phyloP scores from a whole-genome alignment of 2,797 vertebrate genomes.

The Myotis daubentonii region DNA sequence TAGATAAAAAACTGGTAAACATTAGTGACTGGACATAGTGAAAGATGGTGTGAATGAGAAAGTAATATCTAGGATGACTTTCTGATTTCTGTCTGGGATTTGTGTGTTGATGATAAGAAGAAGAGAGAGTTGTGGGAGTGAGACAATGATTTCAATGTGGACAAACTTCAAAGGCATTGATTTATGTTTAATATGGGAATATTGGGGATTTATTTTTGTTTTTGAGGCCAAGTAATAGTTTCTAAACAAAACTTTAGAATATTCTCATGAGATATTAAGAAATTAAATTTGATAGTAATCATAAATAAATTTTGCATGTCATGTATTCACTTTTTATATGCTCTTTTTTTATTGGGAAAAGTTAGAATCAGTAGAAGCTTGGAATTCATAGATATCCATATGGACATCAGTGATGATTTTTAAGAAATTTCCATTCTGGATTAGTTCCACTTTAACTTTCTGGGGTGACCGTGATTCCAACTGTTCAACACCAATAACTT shows the following conservation, averaged over 20 bases:
- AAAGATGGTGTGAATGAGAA: not conserved
- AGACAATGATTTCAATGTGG: not conserved
- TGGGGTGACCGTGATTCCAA: not conserved
- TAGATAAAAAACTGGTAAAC: not conserved
- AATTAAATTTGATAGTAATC: slow-evolving; percentile 23
- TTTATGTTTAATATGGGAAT: not conserved
- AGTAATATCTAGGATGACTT: not conserved
- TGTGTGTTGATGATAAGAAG: not conserved
- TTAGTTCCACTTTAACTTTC: not conserved
- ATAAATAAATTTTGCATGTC: not conserved
- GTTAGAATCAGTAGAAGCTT: not conserved
- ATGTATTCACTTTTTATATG: not conserved
- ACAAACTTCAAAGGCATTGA: not conserved
- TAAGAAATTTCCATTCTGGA: not conserved
- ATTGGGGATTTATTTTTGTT: not conserved
- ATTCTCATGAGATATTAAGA: not conserved
- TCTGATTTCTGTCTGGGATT: not conserved
- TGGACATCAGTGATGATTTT: not conserved
- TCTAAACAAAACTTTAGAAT: slow-evolving; percentile 23
- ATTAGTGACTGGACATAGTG: not conserved
- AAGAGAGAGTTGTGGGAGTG: not conserved
- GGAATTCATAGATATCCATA: not conserved
- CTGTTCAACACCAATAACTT: not conserved
- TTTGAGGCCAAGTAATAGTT: not conserved
- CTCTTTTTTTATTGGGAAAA: not conserved